Conservation (phyloP, 2,113 vertebrate genomes). For the Zeus faber region DNA sequence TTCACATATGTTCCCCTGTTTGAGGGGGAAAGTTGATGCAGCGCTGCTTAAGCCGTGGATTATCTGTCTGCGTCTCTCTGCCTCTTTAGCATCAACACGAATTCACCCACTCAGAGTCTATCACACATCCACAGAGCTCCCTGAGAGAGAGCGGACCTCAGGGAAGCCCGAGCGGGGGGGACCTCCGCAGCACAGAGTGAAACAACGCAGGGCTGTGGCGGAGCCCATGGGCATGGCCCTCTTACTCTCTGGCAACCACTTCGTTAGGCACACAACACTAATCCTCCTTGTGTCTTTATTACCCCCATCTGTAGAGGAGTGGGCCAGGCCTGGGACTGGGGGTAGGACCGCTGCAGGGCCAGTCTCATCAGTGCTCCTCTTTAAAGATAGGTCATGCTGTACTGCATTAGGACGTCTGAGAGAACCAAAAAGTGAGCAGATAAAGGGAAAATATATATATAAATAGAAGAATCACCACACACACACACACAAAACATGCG, state of each 20-base stretch:
- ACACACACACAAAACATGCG: background rate
- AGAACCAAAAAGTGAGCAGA: slow-evolving; percentile 47
- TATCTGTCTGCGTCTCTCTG: slow-evolving; percentile 71
- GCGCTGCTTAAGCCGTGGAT: slow-evolving; percentile 66
- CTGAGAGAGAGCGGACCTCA: slow-evolving; percentile 66
- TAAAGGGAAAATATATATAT: slow-evolving; percentile 28
- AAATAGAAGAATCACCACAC: slow-evolving; percentile 33
- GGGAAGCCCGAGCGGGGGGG: slow-evolving; percentile 46
- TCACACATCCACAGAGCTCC: slow-evolving; percentile 71
- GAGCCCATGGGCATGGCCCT: slow-evolving; percentile 69
- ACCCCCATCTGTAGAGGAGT: slow-evolving; percentile 59
- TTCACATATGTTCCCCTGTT: slow-evolving; percentile 68
- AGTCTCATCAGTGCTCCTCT: slow-evolving; percentile 64
- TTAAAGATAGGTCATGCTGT: slow-evolving; percentile 71
- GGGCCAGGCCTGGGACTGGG: slow-evolving; percentile 37
- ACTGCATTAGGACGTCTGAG: slow-evolving; percentile 67
- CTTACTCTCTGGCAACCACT: slow-evolving; percentile 68
- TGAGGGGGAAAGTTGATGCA: slow-evolving; percentile 61
- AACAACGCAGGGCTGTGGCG: slow-evolving; percentile 38
- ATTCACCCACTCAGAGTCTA: slow-evolving; percentile 73
- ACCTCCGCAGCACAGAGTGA: slow-evolving; percentile 31
- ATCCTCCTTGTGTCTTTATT: slow-evolving; percentile 76
- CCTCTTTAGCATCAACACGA: slow-evolving; percentile 64
- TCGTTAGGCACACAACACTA: slow-evolving; percentile 71
- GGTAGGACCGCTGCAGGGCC: slow-evolving; percentile 58